Percentiles rank a stretch among this genome's conserved stretches.
phyloP scores from a whole-genome alignment of 2,888 invertebrate species.

The Capitulum mitella region DNA sequence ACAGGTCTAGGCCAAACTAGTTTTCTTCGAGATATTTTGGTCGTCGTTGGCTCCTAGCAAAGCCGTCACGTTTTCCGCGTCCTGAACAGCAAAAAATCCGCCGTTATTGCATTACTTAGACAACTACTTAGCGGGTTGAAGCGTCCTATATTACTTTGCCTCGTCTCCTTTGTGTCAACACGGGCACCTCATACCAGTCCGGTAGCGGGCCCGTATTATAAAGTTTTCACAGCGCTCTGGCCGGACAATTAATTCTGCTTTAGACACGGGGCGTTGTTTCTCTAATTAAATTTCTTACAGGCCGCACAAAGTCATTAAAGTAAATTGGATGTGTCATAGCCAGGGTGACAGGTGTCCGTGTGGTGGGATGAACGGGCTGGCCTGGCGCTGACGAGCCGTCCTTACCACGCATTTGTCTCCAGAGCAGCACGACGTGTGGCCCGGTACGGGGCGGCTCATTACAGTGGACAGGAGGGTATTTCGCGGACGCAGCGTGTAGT shows the following conservation, averaged over 20 bases:
- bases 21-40: too few species aligned
- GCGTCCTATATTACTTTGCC: background rate
- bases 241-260: slow-evolving; percentile 12
- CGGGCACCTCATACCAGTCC: background rate
- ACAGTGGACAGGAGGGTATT: too few species aligned
- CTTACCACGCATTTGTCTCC: too few species aligned
- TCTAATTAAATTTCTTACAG: slow-evolving; percentile 25
- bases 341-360: background rate
- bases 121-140: background rate
- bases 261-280: slow-evolving; percentile 21
- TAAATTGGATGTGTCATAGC: slow-evolving; percentile 17
- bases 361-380: background rate
- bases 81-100: background rate
- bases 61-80: background rate
- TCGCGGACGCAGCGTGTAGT: too few species aligned
- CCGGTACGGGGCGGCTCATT: too few species aligned
- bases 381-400: background rate
- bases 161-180: slow-evolving; percentile 1
- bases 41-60: background rate
- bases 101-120: background rate
- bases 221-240: background rate
- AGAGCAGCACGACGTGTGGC: too few species aligned
- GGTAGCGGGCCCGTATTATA: background rate
- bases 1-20: too few species aligned
- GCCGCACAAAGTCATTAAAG: slow-evolving; percentile 22